phyloP scores from a whole-genome alignment of 2,888 invertebrate species.

The Mycalesis mineus region DNA sequence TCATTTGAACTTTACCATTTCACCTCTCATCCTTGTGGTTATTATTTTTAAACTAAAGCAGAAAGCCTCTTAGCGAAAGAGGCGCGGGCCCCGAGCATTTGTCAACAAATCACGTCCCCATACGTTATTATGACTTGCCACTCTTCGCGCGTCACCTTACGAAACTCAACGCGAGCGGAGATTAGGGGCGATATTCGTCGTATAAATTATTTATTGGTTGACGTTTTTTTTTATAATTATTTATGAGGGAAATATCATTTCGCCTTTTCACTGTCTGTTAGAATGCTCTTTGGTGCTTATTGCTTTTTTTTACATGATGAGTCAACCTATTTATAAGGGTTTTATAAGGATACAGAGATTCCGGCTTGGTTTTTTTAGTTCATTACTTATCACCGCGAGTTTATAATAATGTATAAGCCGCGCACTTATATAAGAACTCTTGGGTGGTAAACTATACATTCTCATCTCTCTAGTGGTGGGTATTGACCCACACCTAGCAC shows the following conservation, averaged over 20 bases:
- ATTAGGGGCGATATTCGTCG: slow-evolving; percentile 13
- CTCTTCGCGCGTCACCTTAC: slow-evolving; percentile 36
- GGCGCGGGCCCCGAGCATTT: slow-evolving; percentile 45
- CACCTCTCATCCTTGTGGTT: slow-evolving; percentile 30
- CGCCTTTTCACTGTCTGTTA: slow-evolving; percentile 1
- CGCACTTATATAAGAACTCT: too few species aligned
- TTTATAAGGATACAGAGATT: too few species aligned
- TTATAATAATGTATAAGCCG: too few species aligned
- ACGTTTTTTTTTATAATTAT: slow-evolving; percentile 31
- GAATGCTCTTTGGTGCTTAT: background rate
- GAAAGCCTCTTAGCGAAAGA: slow-evolving; percentile 40
- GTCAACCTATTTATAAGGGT: too few species aligned
- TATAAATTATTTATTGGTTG: slow-evolving; percentile 29
- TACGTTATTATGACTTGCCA: slow-evolving; percentile 45
- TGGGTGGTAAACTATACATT: too few species aligned
- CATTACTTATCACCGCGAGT: too few species aligned
- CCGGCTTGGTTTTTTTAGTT: too few species aligned
- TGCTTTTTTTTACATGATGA: background rate
- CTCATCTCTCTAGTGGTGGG: too few species aligned
- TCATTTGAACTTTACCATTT: background rate
- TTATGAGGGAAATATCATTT: background rate
- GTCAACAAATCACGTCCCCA: slow-evolving; percentile 61
- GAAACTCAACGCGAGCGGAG: slow-evolving; percentile 34
- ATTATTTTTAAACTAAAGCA: slow-evolving; percentile 56
- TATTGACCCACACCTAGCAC: too few species aligned